A percentile compares a stretch with the other conserved stretches of the same genome.
Evolutionary conservation across 2,797 vertebrate species (phyloP).

Genomic region (Chrysocyon brachyurus): DNA sequence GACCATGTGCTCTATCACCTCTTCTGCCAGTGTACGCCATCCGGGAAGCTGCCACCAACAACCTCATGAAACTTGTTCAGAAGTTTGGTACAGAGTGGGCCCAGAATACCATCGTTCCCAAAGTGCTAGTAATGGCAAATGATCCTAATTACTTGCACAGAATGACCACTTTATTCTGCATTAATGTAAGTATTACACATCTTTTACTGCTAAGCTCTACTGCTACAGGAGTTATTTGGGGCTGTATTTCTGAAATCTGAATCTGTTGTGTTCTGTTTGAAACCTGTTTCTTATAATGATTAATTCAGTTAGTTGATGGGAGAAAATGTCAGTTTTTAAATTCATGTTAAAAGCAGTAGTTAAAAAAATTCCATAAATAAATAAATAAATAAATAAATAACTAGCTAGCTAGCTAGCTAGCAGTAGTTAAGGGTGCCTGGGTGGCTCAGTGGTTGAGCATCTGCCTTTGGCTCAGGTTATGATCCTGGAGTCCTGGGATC

Average conservation of each 20-base stretch:
- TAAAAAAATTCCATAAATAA: too few species aligned
- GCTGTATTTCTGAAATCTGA: conserved; percentile 23
- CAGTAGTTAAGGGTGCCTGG: too few species aligned
- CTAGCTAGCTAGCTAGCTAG: too few species aligned
- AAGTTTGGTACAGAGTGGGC: conserved; percentile 97
- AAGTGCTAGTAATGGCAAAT: conserved; percentile 95
- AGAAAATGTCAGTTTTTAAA: conserved; percentile 43
- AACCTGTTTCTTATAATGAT: conserved; percentile 13
- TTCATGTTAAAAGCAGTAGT: not conserved
- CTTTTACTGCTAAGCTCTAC: not conserved
- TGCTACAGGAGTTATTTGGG: not conserved
- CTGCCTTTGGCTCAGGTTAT: too few species aligned
- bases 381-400: fast-evolving
- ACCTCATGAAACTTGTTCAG: conserved; percentile 96
- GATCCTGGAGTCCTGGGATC: too few species aligned
- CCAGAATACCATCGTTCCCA: conserved; percentile 95
- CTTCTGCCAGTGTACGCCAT: conserved; percentile 93
- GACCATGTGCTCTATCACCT: not conserved
- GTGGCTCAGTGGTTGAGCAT: too few species aligned
- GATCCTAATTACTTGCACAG: conserved; percentile 96
- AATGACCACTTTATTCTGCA: conserved; percentile 97
- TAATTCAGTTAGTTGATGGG: not conserved
- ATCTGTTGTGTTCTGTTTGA: not conserved
- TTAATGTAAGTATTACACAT: conserved; percentile 92
- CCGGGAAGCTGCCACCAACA: conserved; percentile 95